Evolutionary conservation across 2,113 vertebrate genomes (phyloP).

Genomic region (Scatophagus argus): DNA sequence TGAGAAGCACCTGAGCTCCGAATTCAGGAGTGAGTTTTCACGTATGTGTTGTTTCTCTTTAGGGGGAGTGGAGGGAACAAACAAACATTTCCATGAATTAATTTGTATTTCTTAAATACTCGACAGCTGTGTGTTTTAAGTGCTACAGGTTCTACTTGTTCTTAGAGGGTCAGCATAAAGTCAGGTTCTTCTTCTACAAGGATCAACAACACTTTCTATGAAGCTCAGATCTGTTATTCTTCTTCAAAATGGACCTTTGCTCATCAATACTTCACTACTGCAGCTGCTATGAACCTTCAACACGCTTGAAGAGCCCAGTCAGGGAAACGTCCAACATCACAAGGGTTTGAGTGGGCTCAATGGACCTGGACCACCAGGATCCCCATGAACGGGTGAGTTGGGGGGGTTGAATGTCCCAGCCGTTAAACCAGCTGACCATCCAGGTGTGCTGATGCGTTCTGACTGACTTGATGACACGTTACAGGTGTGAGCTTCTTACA

Average conservation of each 20-base stretch:
- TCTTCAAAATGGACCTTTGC: background rate
- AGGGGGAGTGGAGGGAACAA: background rate
- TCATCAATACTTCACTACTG: constrained; percentile 4
- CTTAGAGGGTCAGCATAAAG: constrained; percentile 46
- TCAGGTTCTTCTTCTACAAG: constrained; percentile 31
- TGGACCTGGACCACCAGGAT: background rate
- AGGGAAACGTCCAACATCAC: background rate
- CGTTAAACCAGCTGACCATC: background rate
- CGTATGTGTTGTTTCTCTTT: background rate
- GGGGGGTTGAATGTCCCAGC: constrained; percentile 9
- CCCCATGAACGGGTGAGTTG: constrained; percentile 6
- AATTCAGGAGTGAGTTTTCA: constrained; percentile 1
- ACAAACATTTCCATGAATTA: constrained; percentile 16
- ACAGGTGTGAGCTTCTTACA: constrained; percentile 6
- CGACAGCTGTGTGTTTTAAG: constrained; percentile 27
- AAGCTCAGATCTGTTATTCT: background rate
- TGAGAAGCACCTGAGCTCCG: constrained; percentile 41
- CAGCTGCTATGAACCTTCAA: background rate
- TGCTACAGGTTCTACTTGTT: constrained; percentile 57
- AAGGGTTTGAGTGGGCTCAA: background rate
- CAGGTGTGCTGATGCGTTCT: background rate
- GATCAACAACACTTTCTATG: constrained; percentile 25
- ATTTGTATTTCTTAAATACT: constrained; percentile 56
- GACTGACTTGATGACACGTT: background rate
- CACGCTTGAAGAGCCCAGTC: background rate